Evolutionary conservation across 2,888 invertebrate genomes (phyloP).

Genomic region (Luperina nickerlii): DNA sequence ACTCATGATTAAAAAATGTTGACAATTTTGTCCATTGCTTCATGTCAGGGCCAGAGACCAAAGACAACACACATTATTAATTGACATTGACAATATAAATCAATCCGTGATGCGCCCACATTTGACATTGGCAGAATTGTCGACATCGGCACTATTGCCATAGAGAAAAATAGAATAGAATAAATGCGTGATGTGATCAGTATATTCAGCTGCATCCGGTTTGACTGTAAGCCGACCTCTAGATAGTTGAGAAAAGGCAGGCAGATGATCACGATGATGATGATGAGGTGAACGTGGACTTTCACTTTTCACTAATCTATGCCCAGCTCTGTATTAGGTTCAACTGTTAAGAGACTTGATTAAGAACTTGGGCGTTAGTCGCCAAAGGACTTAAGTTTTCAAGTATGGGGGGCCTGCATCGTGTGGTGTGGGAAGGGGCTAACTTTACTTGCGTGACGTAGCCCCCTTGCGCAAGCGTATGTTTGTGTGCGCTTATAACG

Average conservation of each 20-base stretch:
- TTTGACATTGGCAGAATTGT: too few species aligned
- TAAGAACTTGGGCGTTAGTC: neutral
- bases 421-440: neutral
- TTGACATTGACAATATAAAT: too few species aligned
- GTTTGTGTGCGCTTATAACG: conserved; percentile 42
- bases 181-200: too few species aligned
- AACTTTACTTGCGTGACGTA: conserved; percentile 10
- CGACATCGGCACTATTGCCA: too few species aligned
- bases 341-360: too few species aligned
- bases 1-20: too few species aligned
- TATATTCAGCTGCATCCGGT: neutral
- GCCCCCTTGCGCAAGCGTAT: conserved; percentile 19
- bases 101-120: too few species aligned
- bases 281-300: neutral
- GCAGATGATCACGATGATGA: neutral
- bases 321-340: neutral
- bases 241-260: neutral
- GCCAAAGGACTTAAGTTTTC: neutral
- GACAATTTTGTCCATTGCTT: too few species aligned
- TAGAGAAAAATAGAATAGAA: too few species aligned
- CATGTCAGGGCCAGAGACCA: too few species aligned
- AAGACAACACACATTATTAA: too few species aligned
- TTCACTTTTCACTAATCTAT: neutral
- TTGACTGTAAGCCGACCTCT: neutral
- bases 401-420: neutral